Evolutionary conservation across 1,140 invertebrate species (phyloP), one percentile per base, ranked within the genome.

Genomic region (Atopsyche davidsoni): DNA sequence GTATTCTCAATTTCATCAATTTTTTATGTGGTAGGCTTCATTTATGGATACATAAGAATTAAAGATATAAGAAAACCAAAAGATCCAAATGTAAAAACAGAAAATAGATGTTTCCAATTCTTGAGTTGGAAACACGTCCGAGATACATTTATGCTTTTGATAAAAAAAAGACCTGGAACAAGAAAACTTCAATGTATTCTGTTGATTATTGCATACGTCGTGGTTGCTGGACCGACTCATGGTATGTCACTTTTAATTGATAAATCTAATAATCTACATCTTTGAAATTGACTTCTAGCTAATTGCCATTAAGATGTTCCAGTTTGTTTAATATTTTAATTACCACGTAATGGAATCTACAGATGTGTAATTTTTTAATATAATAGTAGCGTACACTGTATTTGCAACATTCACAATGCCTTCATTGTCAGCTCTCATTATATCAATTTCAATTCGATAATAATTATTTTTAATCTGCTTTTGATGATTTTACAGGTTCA

Each of bases 1-100:
- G 82, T 88, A 9, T 89, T 88, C 61, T 76, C 79, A 1, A 79
- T 87, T 35, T 84, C 85, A 57, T 79, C 83, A 0, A 72, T 75
- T 3, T 74, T 88, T 55, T 88, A 89, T 61, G 63, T 86, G 11
- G 59, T 79, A 13, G 48, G 41, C 1, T 73, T 82, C 18, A 59
- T 73, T 23, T 81, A 81, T 56, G 78, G 78, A 0, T 59, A 75
- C 3, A 62, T 76, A n/a, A 66, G 71, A 19, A 75, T 82, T 23
- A 70, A 78, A 40, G 79, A 82, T n/a, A n/a, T 21, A 65, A 66
- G 36, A 64, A 64, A 50, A 42, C 61, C 0, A 62, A 65, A 25
- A 56, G n/a, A 62, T 11, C 59, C 60, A n/a, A 55, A 46, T 14
- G 47, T 25, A 28, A 31, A 16, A 14, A 18, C 18, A 6, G 16